Base-by-base conservation (phyloP, 92 coral and sea anemone species). In the Epizoanthus scotinus region DNA sequence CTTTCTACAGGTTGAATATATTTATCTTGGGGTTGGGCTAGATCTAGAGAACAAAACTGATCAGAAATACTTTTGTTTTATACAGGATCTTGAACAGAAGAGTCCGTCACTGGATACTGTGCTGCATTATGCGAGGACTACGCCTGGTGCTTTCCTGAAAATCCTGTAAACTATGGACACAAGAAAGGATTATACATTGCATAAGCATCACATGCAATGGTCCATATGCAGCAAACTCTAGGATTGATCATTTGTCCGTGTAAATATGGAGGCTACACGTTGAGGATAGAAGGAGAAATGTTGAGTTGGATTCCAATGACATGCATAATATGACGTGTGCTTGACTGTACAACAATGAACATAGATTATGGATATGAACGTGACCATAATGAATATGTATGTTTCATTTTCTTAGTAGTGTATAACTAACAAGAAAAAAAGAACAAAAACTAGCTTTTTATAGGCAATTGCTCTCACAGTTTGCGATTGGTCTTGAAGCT, bases 61-160 rank as follows among this genome's bases (percentile, higher is more conserved):
- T 6, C 40, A 21, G 0, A 21, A 20, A 22, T 14, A 0, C 13
- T 24, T 57, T 12, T n/a, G 60, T 20, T 42, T 68, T 22, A 8
- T 5, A 12, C 81, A 75, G 81, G 81, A 75, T 20, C 42, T 58
- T 34, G 81, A 50, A 9, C 55, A 75, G 26, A 75, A 75, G 31
- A 75, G 69, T 54, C 60, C 56, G 17, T 75, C 81, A n/a, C 55
- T 75, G 31, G 81, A 75, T 27, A 75, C 81, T 20, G 12, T 75
- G 0, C 55, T 59, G 63, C 18, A 56, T 21, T 75, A 58, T 59
- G 27, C 24, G 56, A 59, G 68, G 19, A 38, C 81, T 1, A 34
- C 81, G 0, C 69, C 81, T 8, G 81, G 54, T 38, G 81, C 81
- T 3, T 38, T 75, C 18, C 56, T 75, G 27, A 60, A 59, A 54